phyloP scores from a whole-genome alignment of 64 coral and sea anemone species.

The Montipora foliosa region DNA sequence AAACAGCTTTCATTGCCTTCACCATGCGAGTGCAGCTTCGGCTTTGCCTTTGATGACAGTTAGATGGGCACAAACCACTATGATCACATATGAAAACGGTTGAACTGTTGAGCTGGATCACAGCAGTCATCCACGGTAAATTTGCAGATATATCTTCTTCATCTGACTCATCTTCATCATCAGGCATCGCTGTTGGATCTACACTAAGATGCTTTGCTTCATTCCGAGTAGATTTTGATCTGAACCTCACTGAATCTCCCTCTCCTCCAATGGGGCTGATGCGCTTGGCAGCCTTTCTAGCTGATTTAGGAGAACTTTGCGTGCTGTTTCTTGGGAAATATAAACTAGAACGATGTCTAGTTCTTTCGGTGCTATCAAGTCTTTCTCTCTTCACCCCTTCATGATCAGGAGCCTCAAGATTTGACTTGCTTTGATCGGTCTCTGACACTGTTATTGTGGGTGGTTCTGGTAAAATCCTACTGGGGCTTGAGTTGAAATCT shows the following conservation, averaged over 20 bases:
- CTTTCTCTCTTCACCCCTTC: conserved; percentile 11
- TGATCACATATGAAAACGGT: conserved; percentile 93
- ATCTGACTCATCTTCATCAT: conserved; percentile 74
- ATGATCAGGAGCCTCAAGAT: neutral
- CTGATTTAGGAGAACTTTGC: conserved; percentile 12
- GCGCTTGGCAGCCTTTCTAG: conserved; percentile 11
- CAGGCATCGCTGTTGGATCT: neutral
- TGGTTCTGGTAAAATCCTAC: conserved; percentile 48
- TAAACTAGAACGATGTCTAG: conserved; percentile 11
- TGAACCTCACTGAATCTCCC: conserved; percentile 33
- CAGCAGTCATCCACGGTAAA: conserved; percentile 92
- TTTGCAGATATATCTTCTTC: conserved; percentile 87
- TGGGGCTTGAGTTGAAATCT: conserved; percentile 55
- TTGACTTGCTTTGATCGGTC: conserved; percentile 37
- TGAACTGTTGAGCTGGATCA: conserved; percentile 84
- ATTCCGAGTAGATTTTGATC: conserved; percentile 42
- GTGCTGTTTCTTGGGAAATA: conserved; percentile 4
- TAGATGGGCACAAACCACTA: conserved; percentile 67
- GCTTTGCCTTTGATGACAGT: conserved; percentile 91
- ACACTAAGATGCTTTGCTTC: conserved; percentile 60
- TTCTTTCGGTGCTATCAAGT: conserved; percentile 5
- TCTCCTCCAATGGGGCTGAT: conserved; percentile 26
- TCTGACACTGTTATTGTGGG: conserved; percentile 80
- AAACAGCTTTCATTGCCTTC: conserved; percentile 78
- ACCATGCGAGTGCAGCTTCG: conserved; percentile 85